Conservation (phyloP, 2,113 vertebrate species). For the human region GRCh38 chr1:42280001-42280500, state of each 20-base stretch:
- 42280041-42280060: constrained; percentile 15
- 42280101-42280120: constrained; percentile 29
- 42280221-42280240: constrained; percentile 12
- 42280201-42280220: background rate
- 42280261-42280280: background rate
- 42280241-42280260: constrained; percentile 34
- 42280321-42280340: background rate
- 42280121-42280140: constrained; percentile 54
- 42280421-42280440: constrained; percentile 5
- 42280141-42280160: constrained; percentile 46
- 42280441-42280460: background rate
- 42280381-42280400: constrained; percentile 24
- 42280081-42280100: constrained; percentile 42
- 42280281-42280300: background rate
- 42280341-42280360: constrained; percentile 34
- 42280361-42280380: background rate
- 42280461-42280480: background rate
- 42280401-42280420: constrained; percentile 44
- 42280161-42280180: background rate
- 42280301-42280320: background rate
- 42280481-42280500: constrained; percentile 18
- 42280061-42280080: constrained; percentile 38
- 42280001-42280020: constrained; percentile 2
- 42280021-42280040: background rate
- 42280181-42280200: background rate